Evolutionary conservation across 1,140 invertebrate genomes (phyloP).

Genomic region (Leptonema lineaticorne): DNA sequence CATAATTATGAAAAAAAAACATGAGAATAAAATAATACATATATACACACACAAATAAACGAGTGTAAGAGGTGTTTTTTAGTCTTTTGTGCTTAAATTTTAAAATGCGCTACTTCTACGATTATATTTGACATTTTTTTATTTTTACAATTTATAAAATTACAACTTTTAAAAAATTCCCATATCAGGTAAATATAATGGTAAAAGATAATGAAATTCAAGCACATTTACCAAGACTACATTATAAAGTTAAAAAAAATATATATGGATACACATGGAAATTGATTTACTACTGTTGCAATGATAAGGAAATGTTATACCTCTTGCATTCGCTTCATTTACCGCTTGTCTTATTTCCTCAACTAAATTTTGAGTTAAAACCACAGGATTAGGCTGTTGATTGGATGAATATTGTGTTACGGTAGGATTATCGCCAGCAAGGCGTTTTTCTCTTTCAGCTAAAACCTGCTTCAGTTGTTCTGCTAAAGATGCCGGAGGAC

Average conservation of each 20-base stretch:
- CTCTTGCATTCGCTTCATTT: conserved; percentile 79
- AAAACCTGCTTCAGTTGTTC: conserved; percentile 82
- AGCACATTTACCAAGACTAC: too few relatives aligned
- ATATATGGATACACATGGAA: conserved; percentile 41
- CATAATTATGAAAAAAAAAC: too few relatives aligned
- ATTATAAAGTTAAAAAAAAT: too few relatives aligned
- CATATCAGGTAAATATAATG: too few relatives aligned
- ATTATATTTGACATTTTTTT: too few relatives aligned
- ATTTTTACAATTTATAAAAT: conserved; percentile 41
- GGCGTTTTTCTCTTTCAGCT: conserved; percentile 70
- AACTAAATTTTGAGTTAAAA: conserved; percentile 72
- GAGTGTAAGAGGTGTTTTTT: neutral
- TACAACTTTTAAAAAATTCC: too few relatives aligned
- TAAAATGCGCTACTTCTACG: too few relatives aligned
- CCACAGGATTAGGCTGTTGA: conserved; percentile 49
- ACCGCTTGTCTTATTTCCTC: conserved; percentile 83
- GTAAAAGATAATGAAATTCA: too few relatives aligned
- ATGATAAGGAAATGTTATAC: conserved; percentile 51
- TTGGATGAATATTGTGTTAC: conserved; percentile 24
- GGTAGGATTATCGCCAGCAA: conserved; percentile 41
- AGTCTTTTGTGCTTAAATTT: too few relatives aligned
- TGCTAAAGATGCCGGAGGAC: conserved; percentile 71
- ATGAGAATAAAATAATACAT: too few relatives aligned
- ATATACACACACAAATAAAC: neutral
- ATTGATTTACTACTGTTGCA: too few relatives aligned